These are phyloP conservation scores for Melanocharis versteri DNA, from an alignment of 2,113 vertebrate species.

Conservation along the genomic window DNA sequence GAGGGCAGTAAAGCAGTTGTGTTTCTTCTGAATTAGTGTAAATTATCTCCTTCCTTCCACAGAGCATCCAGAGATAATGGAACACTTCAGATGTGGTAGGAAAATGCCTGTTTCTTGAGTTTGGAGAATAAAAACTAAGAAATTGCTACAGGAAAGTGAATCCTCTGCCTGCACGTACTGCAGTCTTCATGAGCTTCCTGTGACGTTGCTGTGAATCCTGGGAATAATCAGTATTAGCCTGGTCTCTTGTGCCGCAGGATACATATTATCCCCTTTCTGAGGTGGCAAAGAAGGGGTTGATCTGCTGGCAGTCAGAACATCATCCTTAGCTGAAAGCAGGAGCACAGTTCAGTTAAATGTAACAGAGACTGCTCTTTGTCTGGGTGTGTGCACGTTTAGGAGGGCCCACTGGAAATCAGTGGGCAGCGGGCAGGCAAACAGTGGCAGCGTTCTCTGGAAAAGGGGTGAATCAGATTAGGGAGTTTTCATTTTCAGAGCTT, in stretches of 20 bases:
- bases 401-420: not conserved
- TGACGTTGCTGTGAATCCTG: not conserved
- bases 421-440: not conserved
- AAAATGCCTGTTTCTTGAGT: not conserved
- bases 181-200: not conserved
- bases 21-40: not conserved
- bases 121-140: not conserved
- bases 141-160: not conserved
- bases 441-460: not conserved
- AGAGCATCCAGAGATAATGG: not conserved
- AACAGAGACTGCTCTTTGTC: not conserved
- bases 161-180: not conserved
- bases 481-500: not conserved
- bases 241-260: not conserved
- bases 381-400: not conserved
- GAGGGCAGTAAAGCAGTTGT: not conserved
- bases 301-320: not conserved
- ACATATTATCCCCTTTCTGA: not conserved
- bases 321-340: not conserved
- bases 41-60: not conserved
- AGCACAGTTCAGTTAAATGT: not conserved
- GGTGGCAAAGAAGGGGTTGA: not conserved
- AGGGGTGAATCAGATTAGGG: not conserved
- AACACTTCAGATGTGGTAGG: not conserved
- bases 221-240: not conserved